A percentile compares a stretch with the other conserved stretches of the same genome.
Conservation (phyloP, 2,797 vertebrate genomes). For the Pterois miles region DNA sequence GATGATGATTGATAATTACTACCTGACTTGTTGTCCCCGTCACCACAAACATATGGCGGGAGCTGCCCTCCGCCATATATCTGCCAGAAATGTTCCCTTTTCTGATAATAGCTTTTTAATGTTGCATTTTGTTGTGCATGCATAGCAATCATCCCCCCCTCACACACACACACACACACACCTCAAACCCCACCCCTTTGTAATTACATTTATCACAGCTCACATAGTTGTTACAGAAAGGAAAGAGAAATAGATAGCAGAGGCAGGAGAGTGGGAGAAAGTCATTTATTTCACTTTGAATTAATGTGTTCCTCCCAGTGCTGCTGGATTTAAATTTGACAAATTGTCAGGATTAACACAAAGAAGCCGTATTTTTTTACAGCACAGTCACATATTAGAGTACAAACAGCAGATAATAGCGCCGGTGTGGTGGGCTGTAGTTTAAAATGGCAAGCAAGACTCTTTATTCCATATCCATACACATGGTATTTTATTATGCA, state of each 20-base stretch:
- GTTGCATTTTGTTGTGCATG: slow-evolving; percentile 76
- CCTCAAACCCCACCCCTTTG: slow-evolving; percentile 54
- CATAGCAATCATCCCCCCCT: slow-evolving; percentile 38
- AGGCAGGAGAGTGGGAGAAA: slow-evolving; percentile 60
- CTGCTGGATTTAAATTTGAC: slow-evolving; percentile 70
- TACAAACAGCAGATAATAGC: slow-evolving; percentile 70
- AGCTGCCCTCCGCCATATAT: slow-evolving; percentile 73
- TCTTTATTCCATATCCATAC: slow-evolving; percentile 57
- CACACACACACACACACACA: slow-evolving; percentile 2
- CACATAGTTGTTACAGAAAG: slow-evolving; percentile 71
- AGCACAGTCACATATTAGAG: slow-evolving; percentile 59
- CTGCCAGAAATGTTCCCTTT: slow-evolving; percentile 75
- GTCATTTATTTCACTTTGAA: slow-evolving; percentile 69
- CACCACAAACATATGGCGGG: slow-evolving; percentile 77
- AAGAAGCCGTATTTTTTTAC: slow-evolving; percentile 36
- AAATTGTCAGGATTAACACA: slow-evolving; percentile 69
- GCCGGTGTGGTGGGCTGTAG: slow-evolving; percentile 29
- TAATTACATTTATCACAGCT: slow-evolving; percentile 79
- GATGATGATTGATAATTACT: slow-evolving; percentile 85
- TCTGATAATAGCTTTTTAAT: slow-evolving; percentile 84
- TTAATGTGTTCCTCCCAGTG: slow-evolving; percentile 60
- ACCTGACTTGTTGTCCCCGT: slow-evolving; percentile 78
- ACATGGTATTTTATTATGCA: slow-evolving; percentile 51
- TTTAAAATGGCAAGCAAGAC: slow-evolving; percentile 50
- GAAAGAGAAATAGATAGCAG: slow-evolving; percentile 70